Conservation (phyloP, 2,797 vertebrate genomes). For the Novumbra hubbsi region DNA sequence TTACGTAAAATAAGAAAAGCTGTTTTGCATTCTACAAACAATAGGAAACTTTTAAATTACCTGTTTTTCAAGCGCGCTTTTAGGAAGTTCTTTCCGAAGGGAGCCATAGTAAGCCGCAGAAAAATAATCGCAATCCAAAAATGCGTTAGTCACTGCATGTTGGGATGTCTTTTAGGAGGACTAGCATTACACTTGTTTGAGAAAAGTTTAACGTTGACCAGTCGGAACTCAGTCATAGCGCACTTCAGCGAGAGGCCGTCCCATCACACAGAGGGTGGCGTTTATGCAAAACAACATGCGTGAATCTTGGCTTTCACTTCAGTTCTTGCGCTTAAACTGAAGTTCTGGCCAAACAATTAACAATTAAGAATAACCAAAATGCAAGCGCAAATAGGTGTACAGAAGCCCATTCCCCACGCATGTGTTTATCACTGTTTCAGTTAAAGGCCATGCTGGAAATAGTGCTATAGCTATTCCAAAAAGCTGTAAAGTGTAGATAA, state of each 20-base stretch:
- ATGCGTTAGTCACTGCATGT: conserved; percentile 45
- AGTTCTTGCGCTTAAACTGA: conserved; percentile 12
- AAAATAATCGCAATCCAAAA: conserved; percentile 22
- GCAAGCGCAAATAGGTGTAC: no score
- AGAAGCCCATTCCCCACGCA: no score
- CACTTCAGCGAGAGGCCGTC: conserved; percentile 37
- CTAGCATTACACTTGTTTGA: background rate
- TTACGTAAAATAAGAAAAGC: background rate
- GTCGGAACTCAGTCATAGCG: conserved; percentile 33
- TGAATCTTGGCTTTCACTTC: conserved; percentile 42
- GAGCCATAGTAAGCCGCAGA: conserved; percentile 78
- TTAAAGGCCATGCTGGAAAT: no score
- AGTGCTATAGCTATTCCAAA: no score
- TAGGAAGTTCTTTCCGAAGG: conserved; percentile 88
- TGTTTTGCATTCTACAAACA: background rate
- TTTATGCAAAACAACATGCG: conserved; percentile 20
- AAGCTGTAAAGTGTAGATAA: background rate
- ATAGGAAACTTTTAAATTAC: conserved; percentile 63
- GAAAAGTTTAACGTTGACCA: conserved; percentile 59
- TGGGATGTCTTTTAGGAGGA: conserved; percentile 20
- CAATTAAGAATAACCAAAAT: no score
- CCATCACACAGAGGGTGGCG: conserved; percentile 45
- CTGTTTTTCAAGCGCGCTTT: conserved; percentile 91
- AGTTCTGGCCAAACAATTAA: background rate
- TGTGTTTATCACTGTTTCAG: no score